These are phyloP conservation scores for Thryonomys swinderianus DNA, from an alignment of 2,113 vertebrate genomes.

Conservation along the genomic window DNA sequence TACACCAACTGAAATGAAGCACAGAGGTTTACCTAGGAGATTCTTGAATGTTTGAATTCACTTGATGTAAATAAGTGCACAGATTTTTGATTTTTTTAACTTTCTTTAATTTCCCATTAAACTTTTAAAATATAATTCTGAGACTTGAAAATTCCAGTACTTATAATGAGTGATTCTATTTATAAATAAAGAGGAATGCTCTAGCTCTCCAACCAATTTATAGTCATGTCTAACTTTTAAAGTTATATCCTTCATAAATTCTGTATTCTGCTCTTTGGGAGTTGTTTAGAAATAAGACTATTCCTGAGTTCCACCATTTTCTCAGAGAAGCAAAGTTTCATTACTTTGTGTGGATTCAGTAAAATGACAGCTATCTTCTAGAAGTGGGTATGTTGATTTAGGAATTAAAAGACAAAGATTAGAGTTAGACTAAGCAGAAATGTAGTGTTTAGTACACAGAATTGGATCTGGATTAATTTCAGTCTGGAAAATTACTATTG, in stretches of 20 bases:
- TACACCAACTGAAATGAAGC: background rate
- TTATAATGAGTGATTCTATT: background rate
- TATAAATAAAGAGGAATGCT: background rate
- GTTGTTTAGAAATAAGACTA: slow-evolving; percentile 39
- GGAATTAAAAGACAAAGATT: slow-evolving; percentile 28
- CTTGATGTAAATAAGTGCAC: background rate
- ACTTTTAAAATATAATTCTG: slow-evolving; percentile 2
- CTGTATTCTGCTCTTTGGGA: background rate
- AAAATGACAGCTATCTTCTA: background rate
- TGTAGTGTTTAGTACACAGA: background rate
- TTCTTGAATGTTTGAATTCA: slow-evolving; percentile 19
- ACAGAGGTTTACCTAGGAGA: slow-evolving; percentile 5
- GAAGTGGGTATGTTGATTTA: slow-evolving; percentile 15
- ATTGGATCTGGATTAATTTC: slow-evolving; percentile 48
- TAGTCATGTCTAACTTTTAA: background rate
- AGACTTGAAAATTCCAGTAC: slow-evolving; percentile 19
- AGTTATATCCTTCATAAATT: background rate
- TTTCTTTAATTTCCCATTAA: slow-evolving; percentile 16
- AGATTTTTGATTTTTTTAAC: background rate
- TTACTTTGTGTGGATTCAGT: background rate
- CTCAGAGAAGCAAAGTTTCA: slow-evolving; percentile 41
- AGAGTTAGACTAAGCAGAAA: slow-evolving; percentile 36
- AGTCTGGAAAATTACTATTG: slow-evolving; percentile 29
- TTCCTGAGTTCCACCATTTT: background rate
- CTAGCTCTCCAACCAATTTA: background rate